These are phyloP conservation scores for Lycaena phlaeas DNA, from an alignment of 2,888 invertebrate genomes.

Conservation along the genomic window DNA sequence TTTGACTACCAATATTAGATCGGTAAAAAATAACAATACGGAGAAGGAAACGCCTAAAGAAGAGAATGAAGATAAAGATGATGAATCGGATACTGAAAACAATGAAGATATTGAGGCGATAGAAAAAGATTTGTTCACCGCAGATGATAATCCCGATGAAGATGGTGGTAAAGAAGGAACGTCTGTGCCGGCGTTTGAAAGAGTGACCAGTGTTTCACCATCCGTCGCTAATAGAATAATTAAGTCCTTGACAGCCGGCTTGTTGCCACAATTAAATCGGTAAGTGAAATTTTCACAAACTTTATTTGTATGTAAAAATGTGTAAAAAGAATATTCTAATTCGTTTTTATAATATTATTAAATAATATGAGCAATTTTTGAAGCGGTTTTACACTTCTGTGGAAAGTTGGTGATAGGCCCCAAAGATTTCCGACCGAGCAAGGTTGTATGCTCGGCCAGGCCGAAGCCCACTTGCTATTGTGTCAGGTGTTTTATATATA, in stretches of 20 bases:
- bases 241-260: constrained; percentile 76
- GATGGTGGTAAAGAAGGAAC: constrained; percentile 41
- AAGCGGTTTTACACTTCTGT: too few species aligned
- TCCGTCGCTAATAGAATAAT: constrained; percentile 85
- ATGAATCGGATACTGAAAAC: constrained; percentile 23
- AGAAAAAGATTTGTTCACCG: constrained; percentile 43
- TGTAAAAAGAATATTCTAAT: too few species aligned
- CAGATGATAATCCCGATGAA: constrained; percentile 46
- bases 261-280: constrained; percentile 87
- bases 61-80: constrained; percentile 21
- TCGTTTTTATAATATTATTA: too few species aligned
- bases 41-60: constrained; percentile 23
- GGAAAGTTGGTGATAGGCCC: too few species aligned
- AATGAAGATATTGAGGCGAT: constrained; percentile 33
- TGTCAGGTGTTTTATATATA: too few species aligned
- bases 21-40: constrained; percentile 16
- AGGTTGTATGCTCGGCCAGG: too few species aligned
- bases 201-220: constrained; percentile 73
- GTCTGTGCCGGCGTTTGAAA: constrained; percentile 47
- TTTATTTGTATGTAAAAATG: too few species aligned
- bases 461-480: too few species aligned
- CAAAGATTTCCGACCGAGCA: too few species aligned
- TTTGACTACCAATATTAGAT: constrained; percentile 34
- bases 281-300: constrained; percentile 26
- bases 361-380: too few species aligned